These are phyloP conservation scores for Brachionus rubens DNA, from an alignment of 1,140 invertebrate species.

Conservation along the genomic window DNA sequence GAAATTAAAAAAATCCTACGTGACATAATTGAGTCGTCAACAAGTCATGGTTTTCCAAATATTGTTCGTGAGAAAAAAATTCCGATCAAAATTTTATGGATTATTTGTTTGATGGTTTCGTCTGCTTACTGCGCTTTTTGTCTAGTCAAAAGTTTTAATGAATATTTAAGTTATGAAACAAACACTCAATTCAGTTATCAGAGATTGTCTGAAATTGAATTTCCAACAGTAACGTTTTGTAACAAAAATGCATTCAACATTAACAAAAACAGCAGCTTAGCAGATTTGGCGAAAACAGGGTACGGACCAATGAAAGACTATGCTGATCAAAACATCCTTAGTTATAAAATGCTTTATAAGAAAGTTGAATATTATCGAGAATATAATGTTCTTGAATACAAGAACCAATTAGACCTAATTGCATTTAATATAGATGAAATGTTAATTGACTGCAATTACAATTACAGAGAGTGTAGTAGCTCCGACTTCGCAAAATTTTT, in stretches of 20 bases:
- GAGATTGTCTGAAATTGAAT: background rate
- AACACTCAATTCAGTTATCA: background rate
- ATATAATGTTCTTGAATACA: background rate
- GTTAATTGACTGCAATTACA: background rate
- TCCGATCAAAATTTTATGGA: background rate
- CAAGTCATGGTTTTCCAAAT: constrained; percentile 5
- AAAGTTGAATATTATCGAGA: background rate
- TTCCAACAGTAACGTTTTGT: constrained; percentile 16
- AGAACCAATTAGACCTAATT: background rate
- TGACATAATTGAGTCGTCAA: background rate
- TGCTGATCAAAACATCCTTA: background rate
- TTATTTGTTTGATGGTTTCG: background rate
- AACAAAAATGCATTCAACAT: background rate
- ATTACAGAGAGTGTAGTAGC: background rate
- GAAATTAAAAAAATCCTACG: background rate
- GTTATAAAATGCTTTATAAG: background rate
- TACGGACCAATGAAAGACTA: background rate
- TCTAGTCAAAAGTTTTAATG: background rate
- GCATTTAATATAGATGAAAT: background rate
- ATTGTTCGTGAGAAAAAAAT: constrained; percentile 7
- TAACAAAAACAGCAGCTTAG: background rate
- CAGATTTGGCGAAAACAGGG: background rate
- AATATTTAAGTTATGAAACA: background rate
- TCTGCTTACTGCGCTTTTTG: background rate
- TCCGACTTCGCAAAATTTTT: background rate